Evolutionary conservation across 2,113 vertebrate genomes (phyloP).

Genomic region (Corynorhinus townsendii): DNA sequence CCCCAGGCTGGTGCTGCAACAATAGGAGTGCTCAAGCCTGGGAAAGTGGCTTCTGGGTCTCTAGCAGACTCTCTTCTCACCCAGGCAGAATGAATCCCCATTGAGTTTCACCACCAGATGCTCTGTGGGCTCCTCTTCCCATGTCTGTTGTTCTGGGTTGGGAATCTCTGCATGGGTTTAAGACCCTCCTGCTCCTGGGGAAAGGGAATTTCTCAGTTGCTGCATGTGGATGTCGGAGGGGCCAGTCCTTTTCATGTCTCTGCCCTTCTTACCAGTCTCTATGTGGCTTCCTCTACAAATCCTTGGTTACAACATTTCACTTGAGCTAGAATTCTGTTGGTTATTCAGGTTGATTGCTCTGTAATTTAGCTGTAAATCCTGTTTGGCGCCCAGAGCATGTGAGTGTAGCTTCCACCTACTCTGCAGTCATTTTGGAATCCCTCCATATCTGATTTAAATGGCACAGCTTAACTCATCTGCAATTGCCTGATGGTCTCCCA

Average conservation of each 20-base stretch:
- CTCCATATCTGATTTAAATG: background rate
- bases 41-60: background rate
- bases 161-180: background rate
- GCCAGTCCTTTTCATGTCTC: background rate
- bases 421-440: background rate
- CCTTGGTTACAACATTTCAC: background rate
- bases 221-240: background rate
- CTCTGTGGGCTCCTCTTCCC: background rate
- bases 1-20: background rate
- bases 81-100: background rate
- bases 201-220: background rate
- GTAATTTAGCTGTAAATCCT: background rate
- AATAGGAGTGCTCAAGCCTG: background rate
- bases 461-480: background rate
- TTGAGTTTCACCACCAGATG: background rate
- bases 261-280: background rate
- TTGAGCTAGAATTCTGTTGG: background rate
- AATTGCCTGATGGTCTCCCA: background rate
- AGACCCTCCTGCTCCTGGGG: background rate
- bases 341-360: background rate
- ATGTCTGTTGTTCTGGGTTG: background rate
- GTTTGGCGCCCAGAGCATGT: background rate
- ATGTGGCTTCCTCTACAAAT: background rate
- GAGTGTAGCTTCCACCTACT: background rate
- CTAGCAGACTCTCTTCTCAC: background rate